phyloP scores from a whole-genome alignment of 2,797 vertebrate species.

The Pipistrellus nathusii region DNA sequence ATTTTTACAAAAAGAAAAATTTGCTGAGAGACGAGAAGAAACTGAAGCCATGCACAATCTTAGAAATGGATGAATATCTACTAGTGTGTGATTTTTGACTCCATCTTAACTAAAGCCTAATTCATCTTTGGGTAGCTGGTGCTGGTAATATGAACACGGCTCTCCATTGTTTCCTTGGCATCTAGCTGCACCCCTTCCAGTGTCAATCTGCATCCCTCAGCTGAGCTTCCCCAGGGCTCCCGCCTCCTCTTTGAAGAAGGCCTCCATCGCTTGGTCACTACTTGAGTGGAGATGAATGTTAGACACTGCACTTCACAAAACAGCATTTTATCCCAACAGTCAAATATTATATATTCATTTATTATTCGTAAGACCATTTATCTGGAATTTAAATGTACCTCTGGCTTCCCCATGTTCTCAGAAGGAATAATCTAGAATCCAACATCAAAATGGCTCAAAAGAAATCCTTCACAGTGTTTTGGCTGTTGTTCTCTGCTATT shows the following conservation, averaged over 20 bases:
- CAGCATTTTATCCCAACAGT: background rate
- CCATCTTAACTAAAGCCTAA: conserved; percentile 22
- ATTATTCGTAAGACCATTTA: conserved; percentile 34
- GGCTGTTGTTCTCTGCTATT: background rate
- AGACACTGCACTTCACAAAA: background rate
- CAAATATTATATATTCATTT: conserved; percentile 48
- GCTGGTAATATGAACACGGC: background rate
- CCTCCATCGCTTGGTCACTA: background rate
- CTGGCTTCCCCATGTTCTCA: conserved; percentile 14
- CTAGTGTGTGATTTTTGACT: conserved; percentile 20
- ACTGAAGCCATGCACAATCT: background rate
- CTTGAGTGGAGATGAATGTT: background rate
- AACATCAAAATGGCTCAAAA: conserved; percentile 36
- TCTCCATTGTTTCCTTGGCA: conserved; percentile 8
- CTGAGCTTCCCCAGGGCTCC: background rate
- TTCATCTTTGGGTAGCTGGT: background rate
- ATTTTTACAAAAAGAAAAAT: conserved; percentile 53
- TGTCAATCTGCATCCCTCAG: conserved; percentile 12
- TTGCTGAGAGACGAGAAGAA: conserved; percentile 55
- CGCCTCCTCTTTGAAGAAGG: conserved; percentile 12
- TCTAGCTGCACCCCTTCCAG: conserved; percentile 23
- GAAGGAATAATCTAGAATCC: conserved; percentile 23
- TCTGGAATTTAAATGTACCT: conserved; percentile 12
- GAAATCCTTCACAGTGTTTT: conserved; percentile 47
- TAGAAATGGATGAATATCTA: conserved; percentile 41